Evolutionary conservation across 2,888 invertebrate species (phyloP).

Genomic region (Drosophila neotestacea): DNA sequence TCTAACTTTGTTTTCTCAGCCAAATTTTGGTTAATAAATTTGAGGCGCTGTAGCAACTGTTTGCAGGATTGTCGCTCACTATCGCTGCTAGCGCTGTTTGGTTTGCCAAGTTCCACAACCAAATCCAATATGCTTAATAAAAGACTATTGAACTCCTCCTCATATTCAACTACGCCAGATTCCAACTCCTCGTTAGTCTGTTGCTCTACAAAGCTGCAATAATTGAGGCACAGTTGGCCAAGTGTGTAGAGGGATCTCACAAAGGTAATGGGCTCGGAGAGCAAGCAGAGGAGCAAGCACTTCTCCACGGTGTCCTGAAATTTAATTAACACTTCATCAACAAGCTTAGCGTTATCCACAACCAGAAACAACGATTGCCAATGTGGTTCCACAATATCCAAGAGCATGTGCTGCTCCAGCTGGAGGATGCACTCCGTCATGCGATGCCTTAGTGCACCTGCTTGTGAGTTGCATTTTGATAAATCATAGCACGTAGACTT

Average conservation of each 20-base stretch:
- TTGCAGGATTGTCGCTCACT: conserved; percentile 41
- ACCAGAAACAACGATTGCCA: conserved; percentile 41
- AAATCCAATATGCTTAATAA: conserved; percentile 43
- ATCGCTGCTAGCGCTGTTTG: conserved; percentile 1
- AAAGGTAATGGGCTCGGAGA: conserved; percentile 45
- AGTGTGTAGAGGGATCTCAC: conserved; percentile 56
- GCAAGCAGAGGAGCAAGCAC: conserved; percentile 37
- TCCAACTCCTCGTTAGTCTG: conserved; percentile 8
- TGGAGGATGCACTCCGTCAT: conserved; percentile 48
- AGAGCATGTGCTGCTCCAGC: conserved; percentile 58
- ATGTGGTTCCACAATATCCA: conserved; percentile 49
- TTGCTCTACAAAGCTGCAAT: conserved; percentile 32
- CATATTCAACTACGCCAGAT: conserved; percentile 33
- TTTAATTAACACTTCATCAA: conserved; percentile 49
- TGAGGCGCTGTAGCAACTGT: conserved; percentile 49
- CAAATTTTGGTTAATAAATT: conserved; percentile 6
- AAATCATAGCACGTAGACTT: neutral
- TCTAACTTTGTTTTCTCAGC: neutral
- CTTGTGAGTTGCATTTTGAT: neutral
- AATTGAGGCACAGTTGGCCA: conserved; percentile 63
- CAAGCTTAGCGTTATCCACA: conserved; percentile 24
- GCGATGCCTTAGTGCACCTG: conserved; percentile 26
- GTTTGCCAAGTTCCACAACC: conserved; percentile 41
- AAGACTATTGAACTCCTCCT: conserved; percentile 53
- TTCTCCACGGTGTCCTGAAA: conserved; percentile 48